Conservation (phyloP, 1,140 invertebrate species). For the Trichonephila inaurata region DNA sequence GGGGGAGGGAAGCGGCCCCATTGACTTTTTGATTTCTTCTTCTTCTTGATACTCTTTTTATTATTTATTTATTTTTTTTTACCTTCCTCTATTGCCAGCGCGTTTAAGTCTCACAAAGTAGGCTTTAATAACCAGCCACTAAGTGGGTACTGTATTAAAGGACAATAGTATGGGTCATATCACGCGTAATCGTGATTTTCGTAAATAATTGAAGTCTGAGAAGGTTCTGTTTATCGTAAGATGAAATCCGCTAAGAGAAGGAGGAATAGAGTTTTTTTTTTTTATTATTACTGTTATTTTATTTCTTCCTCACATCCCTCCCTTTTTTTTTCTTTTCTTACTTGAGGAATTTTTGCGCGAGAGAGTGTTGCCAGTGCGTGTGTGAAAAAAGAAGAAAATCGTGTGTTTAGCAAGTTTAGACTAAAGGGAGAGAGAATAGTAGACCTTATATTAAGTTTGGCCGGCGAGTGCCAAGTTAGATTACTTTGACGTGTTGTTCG, state of each 20-base stretch:
- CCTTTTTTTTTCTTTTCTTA: background rate
- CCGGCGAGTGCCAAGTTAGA: constrained; percentile 35
- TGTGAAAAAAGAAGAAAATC: constrained; percentile 42
- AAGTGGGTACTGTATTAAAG: constrained; percentile 60
- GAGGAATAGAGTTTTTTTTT: background rate
- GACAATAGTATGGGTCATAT: constrained; percentile 56
- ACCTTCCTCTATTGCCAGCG: background rate
- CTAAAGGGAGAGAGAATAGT: background rate
- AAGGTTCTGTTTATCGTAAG: constrained; percentile 36
- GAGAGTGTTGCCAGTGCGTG: constrained; percentile 5
- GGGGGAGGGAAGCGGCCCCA: constrained; percentile 3
- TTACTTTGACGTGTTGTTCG: constrained; percentile 7
- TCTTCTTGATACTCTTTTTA: background rate
- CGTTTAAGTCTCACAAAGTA: constrained; percentile 34
- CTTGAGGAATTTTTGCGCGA: background rate
- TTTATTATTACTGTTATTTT: background rate
- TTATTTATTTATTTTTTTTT: background rate
- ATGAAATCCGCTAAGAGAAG: constrained; percentile 50
- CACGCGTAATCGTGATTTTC: constrained; percentile 48
- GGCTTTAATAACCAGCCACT: constrained; percentile 20
- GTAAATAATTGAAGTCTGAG: constrained; percentile 45
- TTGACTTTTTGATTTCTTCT: constrained; percentile 9
- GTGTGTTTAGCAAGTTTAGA: constrained; percentile 63
- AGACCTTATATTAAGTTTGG: background rate
- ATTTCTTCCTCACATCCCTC: background rate